A percentile compares a stretch with the other conserved stretches of the same genome.
Conservation (phyloP, 1,140 invertebrate genomes). For the Delia radicum region DNA sequence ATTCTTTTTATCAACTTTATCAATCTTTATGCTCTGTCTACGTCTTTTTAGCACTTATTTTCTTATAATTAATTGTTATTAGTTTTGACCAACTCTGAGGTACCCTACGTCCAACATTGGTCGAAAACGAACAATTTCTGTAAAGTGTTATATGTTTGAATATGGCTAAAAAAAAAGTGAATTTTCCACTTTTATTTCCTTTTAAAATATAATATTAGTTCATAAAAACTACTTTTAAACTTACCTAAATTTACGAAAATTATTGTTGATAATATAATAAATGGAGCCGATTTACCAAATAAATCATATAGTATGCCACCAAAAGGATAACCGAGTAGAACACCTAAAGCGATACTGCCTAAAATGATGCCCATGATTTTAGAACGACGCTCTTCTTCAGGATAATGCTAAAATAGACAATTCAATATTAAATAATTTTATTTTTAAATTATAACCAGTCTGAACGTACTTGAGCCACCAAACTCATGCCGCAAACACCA, state of each 20-base stretch:
- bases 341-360: slow-evolving; percentile 77
- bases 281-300: slow-evolving; percentile 72
- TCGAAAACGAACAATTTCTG: too few species aligned
- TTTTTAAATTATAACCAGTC: not conserved
- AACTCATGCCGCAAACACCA: slow-evolving; percentile 71
- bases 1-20: too few species aligned
- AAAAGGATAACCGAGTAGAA: slow-evolving; percentile 77
- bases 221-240: too few species aligned
- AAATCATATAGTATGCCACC: slow-evolving; percentile 76
- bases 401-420: slow-evolving; percentile 40
- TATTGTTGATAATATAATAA: slow-evolving; percentile 66
- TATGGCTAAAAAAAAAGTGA: slow-evolving; percentile 7
- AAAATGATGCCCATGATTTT: slow-evolving; percentile 75
- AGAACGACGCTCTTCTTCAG: slow-evolving; percentile 59
- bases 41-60: too few species aligned
- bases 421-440: not conserved
- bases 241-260: slow-evolving; percentile 63
- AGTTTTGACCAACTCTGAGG: too few species aligned
- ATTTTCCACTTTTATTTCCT: slow-evolving; percentile 35
- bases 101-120: too few species aligned
- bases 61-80: too few species aligned
- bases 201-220: slow-evolving; percentile 43
- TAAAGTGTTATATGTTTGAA: too few species aligned
- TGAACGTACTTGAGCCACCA: slow-evolving; percentile 57
- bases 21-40: too few species aligned